A percentile compares a stretch with the other conserved stretches of the same genome.
These are phyloP conservation scores for Aleiodes alternator DNA, from an alignment of 2,888 invertebrate genomes.

Conservation along the genomic window DNA sequence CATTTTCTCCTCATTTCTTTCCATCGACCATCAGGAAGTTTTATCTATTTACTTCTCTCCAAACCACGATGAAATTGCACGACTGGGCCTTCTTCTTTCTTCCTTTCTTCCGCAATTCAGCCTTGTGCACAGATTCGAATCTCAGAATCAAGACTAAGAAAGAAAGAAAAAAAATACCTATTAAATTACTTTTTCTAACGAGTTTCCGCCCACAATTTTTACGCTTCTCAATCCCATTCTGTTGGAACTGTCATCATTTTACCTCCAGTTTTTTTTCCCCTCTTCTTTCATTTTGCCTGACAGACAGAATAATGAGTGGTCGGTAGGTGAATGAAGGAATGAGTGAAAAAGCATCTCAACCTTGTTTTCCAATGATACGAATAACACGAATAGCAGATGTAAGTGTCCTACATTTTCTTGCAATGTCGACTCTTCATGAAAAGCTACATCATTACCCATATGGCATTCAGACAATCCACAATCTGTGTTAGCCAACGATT, in stretches of 20 bases:
- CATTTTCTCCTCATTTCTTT: not conserved
- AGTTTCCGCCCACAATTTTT: slow-evolving; percentile 21
- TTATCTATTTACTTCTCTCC: slow-evolving; percentile 39
- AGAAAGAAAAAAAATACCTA: slow-evolving; percentile 27
- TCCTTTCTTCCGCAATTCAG: slow-evolving; percentile 4
- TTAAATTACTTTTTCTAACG: slow-evolving; percentile 40
- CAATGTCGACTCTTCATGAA: slow-evolving; percentile 5
- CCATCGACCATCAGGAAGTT: slow-evolving; percentile 31
- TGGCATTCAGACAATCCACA: slow-evolving; percentile 13
- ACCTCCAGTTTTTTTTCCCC: not conserved
- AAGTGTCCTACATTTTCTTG: slow-evolving; percentile 7
- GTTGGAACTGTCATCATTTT: slow-evolving; percentile 2
- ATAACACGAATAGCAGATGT: not conserved
- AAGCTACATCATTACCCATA: slow-evolving; percentile 10
- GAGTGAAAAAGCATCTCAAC: not conserved
- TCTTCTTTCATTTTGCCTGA: not conserved
- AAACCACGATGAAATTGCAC: slow-evolving; percentile 27
- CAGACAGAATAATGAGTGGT: slow-evolving; percentile 13
- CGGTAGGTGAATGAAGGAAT: not conserved
- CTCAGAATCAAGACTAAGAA: slow-evolving; percentile 8
- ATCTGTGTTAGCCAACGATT: slow-evolving; percentile 6
- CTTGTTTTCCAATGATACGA: not conserved
- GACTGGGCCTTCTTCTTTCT: slow-evolving; percentile 13
- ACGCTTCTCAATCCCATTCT: not conserved
- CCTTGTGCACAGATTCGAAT: slow-evolving; percentile 26